Percentiles rank a stretch among this genome's conserved stretches.
Evolutionary conservation across 2,797 vertebrate species (phyloP).

Genomic region (Denticeps clupeoides): DNA sequence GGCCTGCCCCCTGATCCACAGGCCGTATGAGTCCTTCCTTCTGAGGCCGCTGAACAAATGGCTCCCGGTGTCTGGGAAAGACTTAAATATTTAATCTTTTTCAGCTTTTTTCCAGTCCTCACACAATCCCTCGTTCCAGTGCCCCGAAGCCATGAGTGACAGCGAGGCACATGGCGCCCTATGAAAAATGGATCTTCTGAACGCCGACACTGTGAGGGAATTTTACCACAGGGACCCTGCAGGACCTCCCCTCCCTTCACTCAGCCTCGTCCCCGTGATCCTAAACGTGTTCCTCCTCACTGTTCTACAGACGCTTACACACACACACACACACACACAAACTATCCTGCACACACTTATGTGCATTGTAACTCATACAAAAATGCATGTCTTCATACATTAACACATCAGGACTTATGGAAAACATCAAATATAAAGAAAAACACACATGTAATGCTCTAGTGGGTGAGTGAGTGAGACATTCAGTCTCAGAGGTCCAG

Average conservation of each 20-base stretch:
- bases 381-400: not conserved
- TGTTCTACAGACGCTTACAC: not conserved
- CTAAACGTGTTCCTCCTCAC: slow-evolving; percentile 38
- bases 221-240: slow-evolving; percentile 28
- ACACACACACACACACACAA: slow-evolving; percentile 1
- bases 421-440: not conserved
- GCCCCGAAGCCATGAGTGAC: slow-evolving; percentile 52
- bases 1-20: slow-evolving; percentile 17
- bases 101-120: slow-evolving; percentile 20
- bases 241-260: slow-evolving; percentile 22
- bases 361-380: not conserved
- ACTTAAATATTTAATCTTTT: slow-evolving; percentile 57
- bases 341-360: not conserved
- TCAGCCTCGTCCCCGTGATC: slow-evolving; percentile 31
- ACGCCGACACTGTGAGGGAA: slow-evolving; percentile 39
- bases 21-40: slow-evolving; percentile 22
- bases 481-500: not conserved
- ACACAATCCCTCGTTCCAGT: slow-evolving; percentile 38
- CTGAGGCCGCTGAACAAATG: slow-evolving; percentile 30
- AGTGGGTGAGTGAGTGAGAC: slow-evolving; percentile 37
- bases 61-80: slow-evolving; percentile 30
- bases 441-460: not conserved
- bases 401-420: not conserved
- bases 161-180: slow-evolving; percentile 31
- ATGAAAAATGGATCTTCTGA: slow-evolving; percentile 45